phyloP scores from a whole-genome alignment of 1,140 invertebrate species.

The Trichomalopsis sarcophagae region DNA sequence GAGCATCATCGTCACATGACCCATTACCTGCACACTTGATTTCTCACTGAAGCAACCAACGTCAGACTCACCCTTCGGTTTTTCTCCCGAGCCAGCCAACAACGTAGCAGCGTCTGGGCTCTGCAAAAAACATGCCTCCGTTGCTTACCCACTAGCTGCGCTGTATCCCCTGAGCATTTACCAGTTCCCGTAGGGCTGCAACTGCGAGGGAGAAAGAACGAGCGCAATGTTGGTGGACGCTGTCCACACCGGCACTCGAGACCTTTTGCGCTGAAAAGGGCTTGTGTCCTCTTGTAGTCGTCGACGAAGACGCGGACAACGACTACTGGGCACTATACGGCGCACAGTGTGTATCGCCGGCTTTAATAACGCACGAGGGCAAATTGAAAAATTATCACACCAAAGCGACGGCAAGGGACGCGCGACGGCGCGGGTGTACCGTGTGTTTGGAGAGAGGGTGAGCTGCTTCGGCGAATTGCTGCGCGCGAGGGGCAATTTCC shows the following conservation, averaged over 20 bases:
- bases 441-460: conserved; percentile 70
- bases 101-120: conserved; percentile 71
- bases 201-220: conserved; percentile 36
- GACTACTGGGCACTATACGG: background rate
- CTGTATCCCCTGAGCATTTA: conserved; percentile 57
- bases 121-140: conserved; percentile 72
- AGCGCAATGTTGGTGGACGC: conserved; percentile 63
- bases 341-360: conserved; percentile 5
- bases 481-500: conserved; percentile 35
- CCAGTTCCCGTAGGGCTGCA: conserved; percentile 63
- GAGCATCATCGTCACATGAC: background rate
- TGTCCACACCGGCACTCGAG: conserved; percentile 60
- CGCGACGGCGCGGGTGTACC: conserved; percentile 4
- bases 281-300: conserved; percentile 26
- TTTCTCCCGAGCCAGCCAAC: conserved; percentile 1
- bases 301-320: conserved; percentile 45
- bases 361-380: conserved; percentile 72
- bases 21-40: background rate
- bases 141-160: conserved; percentile 64
- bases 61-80: no score
- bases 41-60: background rate
- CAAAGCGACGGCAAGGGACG: conserved; percentile 58
- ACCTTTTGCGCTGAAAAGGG: conserved; percentile 66
- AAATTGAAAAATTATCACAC: conserved; percentile 76
- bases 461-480: background rate